Evolutionary conservation across 1,140 invertebrate species (phyloP).

Genomic region (Drosophila ironensis): DNA sequence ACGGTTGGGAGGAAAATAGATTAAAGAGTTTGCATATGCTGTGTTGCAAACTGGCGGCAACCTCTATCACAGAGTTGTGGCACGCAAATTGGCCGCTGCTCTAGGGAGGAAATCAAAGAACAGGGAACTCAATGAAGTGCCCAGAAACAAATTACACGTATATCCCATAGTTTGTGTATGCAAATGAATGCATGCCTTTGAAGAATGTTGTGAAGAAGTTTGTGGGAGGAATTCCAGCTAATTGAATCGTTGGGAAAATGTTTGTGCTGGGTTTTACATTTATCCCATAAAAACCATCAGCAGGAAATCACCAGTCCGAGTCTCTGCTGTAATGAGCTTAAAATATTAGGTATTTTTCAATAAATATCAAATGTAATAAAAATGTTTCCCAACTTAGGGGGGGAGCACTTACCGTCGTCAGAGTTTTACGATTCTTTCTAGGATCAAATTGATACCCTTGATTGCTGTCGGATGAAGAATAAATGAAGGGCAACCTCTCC

Average conservation of each 20-base stretch:
- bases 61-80: too few species aligned
- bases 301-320: too few species aligned
- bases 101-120: too few species aligned
- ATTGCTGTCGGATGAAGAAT: too few species aligned
- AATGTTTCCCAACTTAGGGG: too few species aligned
- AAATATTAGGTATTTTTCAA: not conserved
- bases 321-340: not conserved
- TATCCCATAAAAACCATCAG: too few species aligned
- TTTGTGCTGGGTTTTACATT: not conserved
- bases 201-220: not conserved
- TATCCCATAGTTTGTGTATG: not conserved
- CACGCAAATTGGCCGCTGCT: too few species aligned
- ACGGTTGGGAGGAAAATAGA: constrained; percentile 3
- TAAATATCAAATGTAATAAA: not conserved
- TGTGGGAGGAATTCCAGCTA: not conserved
- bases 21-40: constrained; percentile 13
- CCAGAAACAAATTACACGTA: not conserved
- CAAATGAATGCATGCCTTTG: not conserved
- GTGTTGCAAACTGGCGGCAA: not conserved
- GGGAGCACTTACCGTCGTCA: too few species aligned
- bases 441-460: not conserved
- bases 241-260: not conserved
- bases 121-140: not conserved
- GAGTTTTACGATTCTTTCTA: too few species aligned
- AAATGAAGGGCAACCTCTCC: too few species aligned